phyloP scores from a whole-genome alignment of 2,113 vertebrate genomes.

The Alligator mississippiensis region DNA sequence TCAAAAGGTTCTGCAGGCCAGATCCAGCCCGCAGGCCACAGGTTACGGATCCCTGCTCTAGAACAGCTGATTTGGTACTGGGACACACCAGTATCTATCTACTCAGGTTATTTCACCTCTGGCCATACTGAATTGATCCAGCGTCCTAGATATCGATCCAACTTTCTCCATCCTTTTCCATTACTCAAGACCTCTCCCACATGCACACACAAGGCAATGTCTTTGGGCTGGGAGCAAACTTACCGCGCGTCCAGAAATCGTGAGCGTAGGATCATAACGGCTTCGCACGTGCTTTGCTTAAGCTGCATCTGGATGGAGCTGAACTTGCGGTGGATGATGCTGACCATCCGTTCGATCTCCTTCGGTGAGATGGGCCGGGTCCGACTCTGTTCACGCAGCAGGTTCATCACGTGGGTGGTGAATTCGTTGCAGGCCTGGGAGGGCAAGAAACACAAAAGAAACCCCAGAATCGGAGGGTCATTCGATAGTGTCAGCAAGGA shows the following conservation, averaged over 20 bases:
- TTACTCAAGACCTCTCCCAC: not conserved
- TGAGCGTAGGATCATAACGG: constrained; percentile 98
- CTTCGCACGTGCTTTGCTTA: constrained; percentile 98
- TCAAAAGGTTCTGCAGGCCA: too few relatives aligned
- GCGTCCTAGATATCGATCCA: too few relatives aligned
- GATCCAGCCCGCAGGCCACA: too few relatives aligned
- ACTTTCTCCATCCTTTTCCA: not conserved
- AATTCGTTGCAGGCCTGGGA: constrained; percentile 96
- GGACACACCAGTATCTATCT: too few relatives aligned
- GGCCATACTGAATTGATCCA: too few relatives aligned
- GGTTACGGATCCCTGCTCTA: too few relatives aligned
- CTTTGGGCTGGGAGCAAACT: not conserved
- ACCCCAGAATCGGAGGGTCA: constrained; percentile 46
- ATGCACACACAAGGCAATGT: rapidly evolving
- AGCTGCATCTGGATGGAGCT: constrained; percentile 99
- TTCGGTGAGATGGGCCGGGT: constrained; percentile 97
- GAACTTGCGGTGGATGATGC: constrained; percentile 99
- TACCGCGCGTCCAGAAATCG: constrained; percentile 97
- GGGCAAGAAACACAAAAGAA: constrained; percentile 57
- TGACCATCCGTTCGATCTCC: constrained; percentile 98
- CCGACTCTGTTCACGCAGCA: constrained; percentile 95
- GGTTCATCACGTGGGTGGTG: constrained; percentile 99
- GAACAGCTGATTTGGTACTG: too few relatives aligned
- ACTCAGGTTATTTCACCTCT: too few relatives aligned
- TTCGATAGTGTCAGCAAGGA: rapidly evolving